Base-by-base conservation (phyloP, 2,797 vertebrate species). In the Amazonetta brasiliensis region DNA sequence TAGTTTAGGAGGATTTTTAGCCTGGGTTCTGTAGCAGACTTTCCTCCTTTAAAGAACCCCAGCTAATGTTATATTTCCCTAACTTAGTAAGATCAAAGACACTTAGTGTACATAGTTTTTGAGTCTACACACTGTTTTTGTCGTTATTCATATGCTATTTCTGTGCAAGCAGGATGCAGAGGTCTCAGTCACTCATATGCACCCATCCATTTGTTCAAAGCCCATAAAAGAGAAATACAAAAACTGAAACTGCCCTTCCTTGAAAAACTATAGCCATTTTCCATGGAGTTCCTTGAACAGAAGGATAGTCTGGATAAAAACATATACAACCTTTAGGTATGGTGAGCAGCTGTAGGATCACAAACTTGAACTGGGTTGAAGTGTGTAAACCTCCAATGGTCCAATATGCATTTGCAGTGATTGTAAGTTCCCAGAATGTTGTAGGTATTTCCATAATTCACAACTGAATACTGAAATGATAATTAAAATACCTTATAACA, bases 401-500 rank as follows among this genome's bases (percentile, higher is more conserved):
- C 81, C 73, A 73, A 80, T 83, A 8, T 62, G 22, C 12, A 28
- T 56, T 69, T 82, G 54, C 43, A 82, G 21, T 56, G 35, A 66
- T 39, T 52, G 17, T 5, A 90, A 71, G 18, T 78, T 28, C 52
- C 5, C 64, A 75, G 50, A 80, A 88, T 67, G 46, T 33, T 48
- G 39, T 50, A 52, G 46, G 22, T 30, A 84, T 92, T 93, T 89
- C 50, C 28, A 59, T 67, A 78, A 63, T 56, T 87, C 59, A 48
- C 4, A 2, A 7, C 37, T 73, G 85, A 93, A 92, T 69, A 25
- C 66, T 90, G 63, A 50, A 87, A 66, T 21, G 10, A 64, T 59
- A 66, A 4, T 75, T 59, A 12, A 19, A 72, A n/a, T 86, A 63
- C 73, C 28, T 84, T 35, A 10, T 66, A 88, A 59, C 69, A 28